Base-by-base conservation (phyloP, 1,140 invertebrate species). In the Helicoverpa armigera region DNA sequence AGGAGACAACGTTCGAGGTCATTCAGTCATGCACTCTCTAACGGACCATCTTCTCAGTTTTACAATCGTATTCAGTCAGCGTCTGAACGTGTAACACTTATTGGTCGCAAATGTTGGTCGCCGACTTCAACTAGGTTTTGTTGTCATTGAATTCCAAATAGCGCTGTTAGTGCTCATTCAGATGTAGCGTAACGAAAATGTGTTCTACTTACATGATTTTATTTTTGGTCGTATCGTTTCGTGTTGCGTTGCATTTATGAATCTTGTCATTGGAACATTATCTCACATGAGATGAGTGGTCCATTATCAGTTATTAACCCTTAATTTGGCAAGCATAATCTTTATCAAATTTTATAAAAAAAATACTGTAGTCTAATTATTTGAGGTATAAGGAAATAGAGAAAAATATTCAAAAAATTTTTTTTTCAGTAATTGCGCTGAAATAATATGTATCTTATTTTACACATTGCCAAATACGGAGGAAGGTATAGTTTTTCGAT, bases 31-130 rank as follows among this genome's bases (percentile, higher is more conserved):
- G 86, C 83, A 87, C 82, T 87, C 84, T 89, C 81, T 90, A 92
- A 92, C 89, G 90, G 92, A 83, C 84, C 85, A 85, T 90, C 89
- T 89, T 89, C 89, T 90, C 81, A 88, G 81, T 82, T 77, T 86
- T 87, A 88, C 87, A 80, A 86, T 82, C 80, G 86, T 89, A 91
- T 90, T 91, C 88, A 77, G 79, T 83, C 82, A 86, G 84, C 86
- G 87, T 83, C 35, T 67, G 65, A 87, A 85, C 86, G 83, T 86
- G 87, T 86, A 88, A 88, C 85, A 84, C 85, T 89, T 87, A 85
- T 88, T 85, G 84, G 84, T 86, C 83, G 84, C 84, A 73, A 87
- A 84, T 85, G 86, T 88, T 88, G 85, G 85, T 86, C 86, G 63
- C 67, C 60, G 67, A 58, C 31, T 74, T 79, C 72, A 79, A 73